Evolutionary conservation across 2,113 vertebrate species (phyloP).

Genomic region (Vimba vimba): DNA sequence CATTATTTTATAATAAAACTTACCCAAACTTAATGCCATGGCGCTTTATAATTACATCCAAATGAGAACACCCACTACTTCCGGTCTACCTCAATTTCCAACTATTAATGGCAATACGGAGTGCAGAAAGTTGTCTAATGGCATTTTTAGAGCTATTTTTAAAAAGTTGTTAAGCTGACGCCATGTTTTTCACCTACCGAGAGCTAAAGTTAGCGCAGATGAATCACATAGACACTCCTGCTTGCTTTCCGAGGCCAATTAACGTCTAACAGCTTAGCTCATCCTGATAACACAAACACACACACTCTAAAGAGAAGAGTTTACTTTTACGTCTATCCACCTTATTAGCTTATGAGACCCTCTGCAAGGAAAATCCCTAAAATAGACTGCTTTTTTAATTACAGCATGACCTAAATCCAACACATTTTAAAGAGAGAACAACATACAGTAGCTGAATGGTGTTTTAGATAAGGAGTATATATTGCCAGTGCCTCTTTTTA

Average conservation of each 20-base stretch:
- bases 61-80: conserved; percentile 30
- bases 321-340: neutral
- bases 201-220: conserved; percentile 48
- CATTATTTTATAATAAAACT: neutral
- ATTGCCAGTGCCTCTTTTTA: neutral
- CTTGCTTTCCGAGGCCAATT: conserved; percentile 48
- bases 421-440: neutral
- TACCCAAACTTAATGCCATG: neutral
- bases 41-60: neutral
- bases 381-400: conserved; percentile 37
- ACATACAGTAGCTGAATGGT: neutral
- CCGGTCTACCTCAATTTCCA: conserved; percentile 10
- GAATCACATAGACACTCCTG: conserved; percentile 42
- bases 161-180: conserved; percentile 47
- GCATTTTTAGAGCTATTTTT: conserved; percentile 34
- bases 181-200: conserved; percentile 24
- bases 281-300: conserved; percentile 24
- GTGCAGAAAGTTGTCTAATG: conserved; percentile 10
- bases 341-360: conserved; percentile 21
- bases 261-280: conserved; percentile 48
- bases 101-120: neutral
- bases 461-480: neutral
- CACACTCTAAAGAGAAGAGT: conserved; percentile 29
- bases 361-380: conserved; percentile 11
- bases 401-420: conserved; percentile 16